A percentile compares a stretch with the other conserved stretches of the same genome.
phyloP scores from a whole-genome alignment of 35 echinoderm and acorn worm genomes.

The Strongylocentrotus purpuratus region DNA sequence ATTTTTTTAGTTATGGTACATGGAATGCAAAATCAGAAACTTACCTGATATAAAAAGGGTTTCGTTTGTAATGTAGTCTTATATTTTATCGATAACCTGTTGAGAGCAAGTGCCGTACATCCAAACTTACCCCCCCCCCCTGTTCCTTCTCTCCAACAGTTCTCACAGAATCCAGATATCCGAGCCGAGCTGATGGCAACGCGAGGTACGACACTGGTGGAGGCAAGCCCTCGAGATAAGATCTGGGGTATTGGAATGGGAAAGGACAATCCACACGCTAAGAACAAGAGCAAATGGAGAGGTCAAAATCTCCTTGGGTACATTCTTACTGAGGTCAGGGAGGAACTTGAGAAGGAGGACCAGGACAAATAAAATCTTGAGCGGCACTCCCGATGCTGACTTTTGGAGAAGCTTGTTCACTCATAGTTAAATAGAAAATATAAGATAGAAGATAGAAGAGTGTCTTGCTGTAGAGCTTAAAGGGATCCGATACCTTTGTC shows the following conservation, averaged over 20 bases:
- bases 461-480: too few species aligned
- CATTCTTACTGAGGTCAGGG: slow-evolving; percentile 87
- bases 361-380: background rate
- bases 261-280: slow-evolving; percentile 77
- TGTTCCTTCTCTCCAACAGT: slow-evolving; percentile 55
- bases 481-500: too few species aligned
- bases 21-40: too few species aligned
- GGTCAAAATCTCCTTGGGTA: slow-evolving; percentile 85
- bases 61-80: too few species aligned
- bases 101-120: too few species aligned
- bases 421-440: too few species aligned
- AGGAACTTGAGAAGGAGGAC: slow-evolving; percentile 48
- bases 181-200: slow-evolving; percentile 66
- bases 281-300: slow-evolving; percentile 77
- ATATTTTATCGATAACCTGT: too few species aligned
- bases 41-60: too few species aligned
- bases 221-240: slow-evolving; percentile 84
- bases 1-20: too few species aligned
- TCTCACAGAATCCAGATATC: slow-evolving; percentile 87
- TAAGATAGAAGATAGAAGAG: too few species aligned
- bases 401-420: too few species aligned
- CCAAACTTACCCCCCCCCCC: too few species aligned
- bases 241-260: slow-evolving; percentile 94
- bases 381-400: background rate
- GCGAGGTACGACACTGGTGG: slow-evolving; percentile 69